Conservation (phyloP, 92 coral and sea anemone genomes). For the Porites rus region DNA sequence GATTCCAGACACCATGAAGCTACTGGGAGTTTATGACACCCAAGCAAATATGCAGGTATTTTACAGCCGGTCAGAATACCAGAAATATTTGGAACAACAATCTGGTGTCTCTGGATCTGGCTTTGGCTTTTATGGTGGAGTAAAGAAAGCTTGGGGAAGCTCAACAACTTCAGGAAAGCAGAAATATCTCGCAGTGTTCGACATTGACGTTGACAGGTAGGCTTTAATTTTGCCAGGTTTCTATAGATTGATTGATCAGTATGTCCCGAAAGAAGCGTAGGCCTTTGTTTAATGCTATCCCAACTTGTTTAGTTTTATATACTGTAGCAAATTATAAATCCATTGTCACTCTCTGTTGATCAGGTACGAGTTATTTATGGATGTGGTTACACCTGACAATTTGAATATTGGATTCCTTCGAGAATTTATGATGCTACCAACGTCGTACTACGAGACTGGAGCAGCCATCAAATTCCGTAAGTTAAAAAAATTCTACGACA, state of each 20-base stretch:
- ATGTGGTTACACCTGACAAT: conserved; percentile 44
- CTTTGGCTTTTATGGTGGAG: conserved; percentile 59
- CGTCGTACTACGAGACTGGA: conserved; percentile 28
- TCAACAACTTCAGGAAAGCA: conserved; percentile 2
- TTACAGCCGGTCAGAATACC: conserved; percentile 51
- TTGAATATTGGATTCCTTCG: conserved; percentile 34
- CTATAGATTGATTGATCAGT: no score
- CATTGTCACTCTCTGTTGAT: background rate
- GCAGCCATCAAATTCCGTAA: conserved; percentile 53
- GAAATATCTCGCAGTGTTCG: conserved; percentile 56
- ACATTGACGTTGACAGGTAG: conserved; percentile 68
- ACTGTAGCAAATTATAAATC: no score
- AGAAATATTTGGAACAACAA: conserved; percentile 48
- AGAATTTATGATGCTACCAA: conserved; percentile 53
- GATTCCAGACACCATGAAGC: conserved; percentile 61
- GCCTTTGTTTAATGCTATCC: no score
- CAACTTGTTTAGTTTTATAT: no score
- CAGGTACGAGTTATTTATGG: conserved; percentile 51
- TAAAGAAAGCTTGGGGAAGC: conserved; percentile 54
- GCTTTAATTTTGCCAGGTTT: background rate
- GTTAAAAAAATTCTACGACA: background rate
- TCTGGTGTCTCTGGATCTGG: conserved; percentile 46
- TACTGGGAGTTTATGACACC: conserved; percentile 59
- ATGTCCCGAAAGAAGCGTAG: background rate
- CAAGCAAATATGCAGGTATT: conserved; percentile 33